Evolutionary conservation across 2,888 invertebrate species (phyloP).

Genomic region (Tiliacea aurago): DNA sequence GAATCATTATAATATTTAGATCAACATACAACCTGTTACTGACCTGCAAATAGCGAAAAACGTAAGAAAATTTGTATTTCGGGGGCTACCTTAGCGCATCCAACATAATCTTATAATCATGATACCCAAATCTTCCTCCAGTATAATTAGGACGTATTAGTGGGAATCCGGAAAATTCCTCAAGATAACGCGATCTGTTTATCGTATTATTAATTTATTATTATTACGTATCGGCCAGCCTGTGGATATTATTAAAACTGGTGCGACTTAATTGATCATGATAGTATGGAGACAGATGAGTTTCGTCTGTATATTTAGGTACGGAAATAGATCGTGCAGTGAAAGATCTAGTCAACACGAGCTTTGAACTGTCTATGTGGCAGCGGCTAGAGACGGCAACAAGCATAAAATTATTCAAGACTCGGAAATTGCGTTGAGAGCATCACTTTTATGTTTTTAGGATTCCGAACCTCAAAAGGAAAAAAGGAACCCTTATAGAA

Average conservation of each 20-base stretch:
- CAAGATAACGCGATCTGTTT: conserved; percentile 31
- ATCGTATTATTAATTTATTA: conserved; percentile 35
- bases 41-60: no score
- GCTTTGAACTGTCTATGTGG: neutral
- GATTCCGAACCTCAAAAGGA: no score
- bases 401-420: neutral
- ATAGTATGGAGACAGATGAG: conserved; percentile 16
- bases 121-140: neutral
- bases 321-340: neutral
- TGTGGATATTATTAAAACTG: conserved; percentile 15
- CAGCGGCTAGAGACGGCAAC: no score
- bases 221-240: conserved; percentile 16
- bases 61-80: no score
- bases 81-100: no score
- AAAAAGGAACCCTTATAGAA: no score
- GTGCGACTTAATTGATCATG: conserved; percentile 28
- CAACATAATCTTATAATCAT: neutral
- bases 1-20: no score
- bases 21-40: no score
- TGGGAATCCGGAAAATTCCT: conserved; percentile 27
- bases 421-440: neutral
- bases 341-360: neutral
- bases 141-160: neutral
- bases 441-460: no score
- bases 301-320: conserved; percentile 1